These are phyloP conservation scores for Pollenia labialis DNA, from an alignment of 2,888 invertebrate species.

Conservation along the genomic window DNA sequence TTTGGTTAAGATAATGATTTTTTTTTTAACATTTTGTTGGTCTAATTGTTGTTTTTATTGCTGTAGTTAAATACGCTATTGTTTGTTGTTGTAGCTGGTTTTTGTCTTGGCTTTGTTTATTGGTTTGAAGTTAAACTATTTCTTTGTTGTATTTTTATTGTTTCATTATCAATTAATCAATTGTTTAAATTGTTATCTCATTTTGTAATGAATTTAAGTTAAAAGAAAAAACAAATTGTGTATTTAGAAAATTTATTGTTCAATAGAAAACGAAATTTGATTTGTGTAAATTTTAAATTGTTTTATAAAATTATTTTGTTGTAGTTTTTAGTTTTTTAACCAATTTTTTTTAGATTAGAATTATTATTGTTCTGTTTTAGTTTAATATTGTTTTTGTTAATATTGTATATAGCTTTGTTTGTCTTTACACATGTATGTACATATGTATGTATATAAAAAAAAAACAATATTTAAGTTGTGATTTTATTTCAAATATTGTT, in stretches of 20 bases:
- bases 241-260: slow-evolving; percentile 44
- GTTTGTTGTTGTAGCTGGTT: slow-evolving; percentile 65
- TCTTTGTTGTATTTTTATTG: slow-evolving; percentile 35
- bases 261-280: slow-evolving; percentile 68
- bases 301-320: slow-evolving; percentile 14
- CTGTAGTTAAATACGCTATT: slow-evolving; percentile 58
- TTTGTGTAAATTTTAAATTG: slow-evolving; percentile 46
- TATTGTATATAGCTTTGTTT: slow-evolving; percentile 28
- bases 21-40: slow-evolving; percentile 12
- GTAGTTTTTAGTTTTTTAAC: slow-evolving; percentile 59
- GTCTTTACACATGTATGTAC: slow-evolving; percentile 1
- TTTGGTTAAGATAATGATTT: slow-evolving; percentile 54
- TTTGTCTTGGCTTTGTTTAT: slow-evolving; percentile 67
- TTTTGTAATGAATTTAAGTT: slow-evolving; percentile 54
- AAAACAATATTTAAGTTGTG: slow-evolving; percentile 55
- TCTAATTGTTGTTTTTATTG: slow-evolving; percentile 66
- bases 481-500: slow-evolving; percentile 68
- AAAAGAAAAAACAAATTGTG: slow-evolving; percentile 52
- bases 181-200: slow-evolving; percentile 42
- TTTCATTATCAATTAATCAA: slow-evolving; percentile 21
- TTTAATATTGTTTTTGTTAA: slow-evolving; percentile 59
- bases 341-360: slow-evolving; percentile 59
- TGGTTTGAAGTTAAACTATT: slow-evolving; percentile 59
- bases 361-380: slow-evolving; percentile 73
- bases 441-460: too few relatives aligned